A percentile compares a stretch with the other conserved stretches of the same genome.
These are phyloP conservation scores for Rosalia funebris DNA, from an alignment of 2,888 invertebrate species.

Conservation along the genomic window DNA sequence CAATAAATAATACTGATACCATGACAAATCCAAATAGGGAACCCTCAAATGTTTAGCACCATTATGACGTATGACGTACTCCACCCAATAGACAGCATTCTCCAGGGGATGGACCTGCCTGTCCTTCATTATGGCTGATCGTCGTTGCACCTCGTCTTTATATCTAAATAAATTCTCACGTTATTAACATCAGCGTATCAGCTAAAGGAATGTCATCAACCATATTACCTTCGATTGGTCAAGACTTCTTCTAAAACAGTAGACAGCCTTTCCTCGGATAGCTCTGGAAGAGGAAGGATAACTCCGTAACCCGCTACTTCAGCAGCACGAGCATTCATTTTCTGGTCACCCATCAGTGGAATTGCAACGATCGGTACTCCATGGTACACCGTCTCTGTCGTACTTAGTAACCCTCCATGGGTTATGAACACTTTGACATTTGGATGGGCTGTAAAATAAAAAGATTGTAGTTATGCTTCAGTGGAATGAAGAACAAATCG, in stretches of 20 bases:
- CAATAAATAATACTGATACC: constrained; percentile 45
- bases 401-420: constrained; percentile 14
- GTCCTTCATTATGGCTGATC: constrained; percentile 44
- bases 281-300: background rate
- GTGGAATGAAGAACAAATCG: too few species aligned
- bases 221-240: constrained; percentile 26
- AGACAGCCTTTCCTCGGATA: constrained; percentile 10
- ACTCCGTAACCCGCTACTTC: constrained; percentile 2
- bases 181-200: background rate
- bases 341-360: constrained; percentile 13
- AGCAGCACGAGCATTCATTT: constrained; percentile 10
- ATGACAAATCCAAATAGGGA: constrained; percentile 39
- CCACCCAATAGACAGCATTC: constrained; percentile 49
- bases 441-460: constrained; percentile 10
- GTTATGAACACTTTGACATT: constrained; percentile 13
- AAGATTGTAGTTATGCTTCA: too few species aligned
- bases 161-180: background rate
- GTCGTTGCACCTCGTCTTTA: constrained; percentile 22
- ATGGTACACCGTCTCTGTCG: constrained; percentile 12
- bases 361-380: constrained; percentile 15
- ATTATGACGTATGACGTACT: constrained; percentile 47
- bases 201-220: background rate
- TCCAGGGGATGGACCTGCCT: constrained; percentile 46
- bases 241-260: constrained; percentile 18
- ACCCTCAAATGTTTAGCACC: constrained; percentile 48